Evolutionary conservation across 37 sponge, comb jelly and placozoan species (phyloP).

Genomic region (Ianthella basta): DNA sequence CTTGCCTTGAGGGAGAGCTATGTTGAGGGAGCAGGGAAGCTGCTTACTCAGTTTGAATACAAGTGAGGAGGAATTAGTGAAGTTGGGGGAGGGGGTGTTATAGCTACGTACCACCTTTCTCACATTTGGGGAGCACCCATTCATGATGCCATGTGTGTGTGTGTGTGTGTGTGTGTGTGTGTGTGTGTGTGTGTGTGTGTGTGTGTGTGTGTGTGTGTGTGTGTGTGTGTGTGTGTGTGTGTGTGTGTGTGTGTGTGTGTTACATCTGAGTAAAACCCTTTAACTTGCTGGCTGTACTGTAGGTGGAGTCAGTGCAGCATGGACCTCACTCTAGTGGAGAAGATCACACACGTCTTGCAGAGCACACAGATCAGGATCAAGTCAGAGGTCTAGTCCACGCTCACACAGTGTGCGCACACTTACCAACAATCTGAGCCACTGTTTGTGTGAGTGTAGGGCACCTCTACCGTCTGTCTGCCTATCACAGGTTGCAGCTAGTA

Average conservation of each 20-base stretch:
- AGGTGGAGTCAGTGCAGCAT: conserved; percentile 43
- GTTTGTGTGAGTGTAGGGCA: background rate
- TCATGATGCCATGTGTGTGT: too few species aligned
- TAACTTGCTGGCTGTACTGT: background rate
- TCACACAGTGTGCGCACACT: background rate
- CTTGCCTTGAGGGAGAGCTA: background rate
- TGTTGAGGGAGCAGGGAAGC: background rate
- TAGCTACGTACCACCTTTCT: too few species aligned
- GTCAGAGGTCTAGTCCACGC: conserved; percentile 49
- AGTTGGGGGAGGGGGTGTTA: too few species aligned
- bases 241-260: too few species aligned
- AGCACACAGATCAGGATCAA: conserved; percentile 67
- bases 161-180: too few species aligned
- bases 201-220: too few species aligned
- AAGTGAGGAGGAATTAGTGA: background rate
- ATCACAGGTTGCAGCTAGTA: conserved; percentile 70
- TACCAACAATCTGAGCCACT: background rate
- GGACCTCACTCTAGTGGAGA: conserved; percentile 63
- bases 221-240: too few species aligned
- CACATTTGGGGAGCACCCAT: too few species aligned
- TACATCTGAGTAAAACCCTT: too few species aligned
- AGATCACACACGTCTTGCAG: conserved; percentile 29
- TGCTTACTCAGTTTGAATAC: background rate
- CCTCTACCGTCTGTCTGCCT: background rate
- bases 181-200: too few species aligned